These are phyloP conservation scores for Dolichopus griseipennis DNA, from an alignment of 2,888 invertebrate species.

Conservation along the genomic window DNA sequence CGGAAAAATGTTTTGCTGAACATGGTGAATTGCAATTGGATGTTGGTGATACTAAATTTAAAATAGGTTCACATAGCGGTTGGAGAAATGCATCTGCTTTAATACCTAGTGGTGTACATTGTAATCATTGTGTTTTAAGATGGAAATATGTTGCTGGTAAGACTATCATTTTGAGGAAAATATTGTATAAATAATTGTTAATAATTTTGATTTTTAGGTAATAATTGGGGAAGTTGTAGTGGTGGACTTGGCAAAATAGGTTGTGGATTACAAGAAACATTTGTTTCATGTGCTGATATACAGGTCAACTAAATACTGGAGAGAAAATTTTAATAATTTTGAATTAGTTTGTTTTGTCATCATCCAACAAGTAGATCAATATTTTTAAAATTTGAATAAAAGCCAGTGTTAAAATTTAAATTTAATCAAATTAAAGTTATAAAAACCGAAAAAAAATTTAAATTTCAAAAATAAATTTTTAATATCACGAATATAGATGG, in stretches of 20 bases:
- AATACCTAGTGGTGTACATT: slow-evolving; percentile 39
- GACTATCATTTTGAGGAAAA: not conserved
- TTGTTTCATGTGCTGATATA: slow-evolving; percentile 48
- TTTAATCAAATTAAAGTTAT: no score
- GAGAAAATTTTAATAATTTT: no score
- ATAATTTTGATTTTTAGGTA: slow-evolving; percentile 31
- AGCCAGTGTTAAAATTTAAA: no score
- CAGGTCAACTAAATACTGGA: slow-evolving; percentile 23
- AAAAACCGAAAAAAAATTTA: no score
- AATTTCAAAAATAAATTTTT: no score
- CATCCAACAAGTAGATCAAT: no score
- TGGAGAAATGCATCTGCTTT: slow-evolving; percentile 22
- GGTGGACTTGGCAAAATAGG: slow-evolving; percentile 40
- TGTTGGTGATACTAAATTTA: slow-evolving; percentile 21
- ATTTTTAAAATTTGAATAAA: no score
- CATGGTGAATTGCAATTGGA: slow-evolving; percentile 31
- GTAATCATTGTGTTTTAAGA: slow-evolving; percentile 44
- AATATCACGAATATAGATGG: no score
- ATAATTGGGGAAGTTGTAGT: slow-evolving; percentile 46
- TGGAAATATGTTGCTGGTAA: slow-evolving; percentile 45
- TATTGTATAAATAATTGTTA: not conserved
- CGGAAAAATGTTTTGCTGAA: slow-evolving; percentile 43
- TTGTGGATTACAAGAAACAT: slow-evolving; percentile 48
- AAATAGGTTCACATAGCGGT: slow-evolving; percentile 17
- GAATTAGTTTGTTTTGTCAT: no score